phyloP scores from a whole-genome alignment of 2,797 vertebrate genomes.

The Peromyscus attwateri region DNA sequence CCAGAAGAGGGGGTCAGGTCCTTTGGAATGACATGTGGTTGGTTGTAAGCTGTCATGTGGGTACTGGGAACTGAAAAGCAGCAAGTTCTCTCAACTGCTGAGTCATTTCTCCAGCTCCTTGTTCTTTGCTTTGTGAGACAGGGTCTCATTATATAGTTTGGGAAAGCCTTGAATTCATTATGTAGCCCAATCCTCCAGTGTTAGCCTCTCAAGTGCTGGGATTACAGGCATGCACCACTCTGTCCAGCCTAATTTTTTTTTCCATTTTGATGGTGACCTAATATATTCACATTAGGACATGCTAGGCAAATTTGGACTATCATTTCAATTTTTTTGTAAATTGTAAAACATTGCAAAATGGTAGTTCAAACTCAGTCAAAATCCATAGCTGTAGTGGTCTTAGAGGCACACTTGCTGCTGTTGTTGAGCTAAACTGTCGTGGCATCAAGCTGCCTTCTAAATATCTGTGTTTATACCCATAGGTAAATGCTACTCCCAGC shows the following conservation, averaged over 20 bases:
- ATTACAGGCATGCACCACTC: neutral
- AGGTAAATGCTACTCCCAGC: no score
- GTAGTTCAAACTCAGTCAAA: neutral
- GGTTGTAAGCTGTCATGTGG: neutral
- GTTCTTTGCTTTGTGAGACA: neutral
- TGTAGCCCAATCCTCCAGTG: neutral
- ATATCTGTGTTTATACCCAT: neutral
- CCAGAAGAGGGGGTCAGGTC: neutral
- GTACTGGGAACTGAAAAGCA: neutral
- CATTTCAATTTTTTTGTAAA: conserved; percentile 4
- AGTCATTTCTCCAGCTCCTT: neutral
- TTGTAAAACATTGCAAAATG: neutral
- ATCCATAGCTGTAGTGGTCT: neutral
- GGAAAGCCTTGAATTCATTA: neutral
- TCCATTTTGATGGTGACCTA: neutral
- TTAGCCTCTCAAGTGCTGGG: neutral
- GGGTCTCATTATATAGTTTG: neutral
- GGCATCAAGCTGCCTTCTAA: neutral
- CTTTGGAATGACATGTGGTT: neutral
- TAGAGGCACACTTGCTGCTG: neutral
- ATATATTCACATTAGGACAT: neutral
- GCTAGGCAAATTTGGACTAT: neutral
- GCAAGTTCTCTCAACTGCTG: neutral
- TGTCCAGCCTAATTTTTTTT: neutral
- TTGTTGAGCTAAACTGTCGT: neutral